Conservation (phyloP, 2,888 invertebrate genomes). For the Mamestra brassicae region DNA sequence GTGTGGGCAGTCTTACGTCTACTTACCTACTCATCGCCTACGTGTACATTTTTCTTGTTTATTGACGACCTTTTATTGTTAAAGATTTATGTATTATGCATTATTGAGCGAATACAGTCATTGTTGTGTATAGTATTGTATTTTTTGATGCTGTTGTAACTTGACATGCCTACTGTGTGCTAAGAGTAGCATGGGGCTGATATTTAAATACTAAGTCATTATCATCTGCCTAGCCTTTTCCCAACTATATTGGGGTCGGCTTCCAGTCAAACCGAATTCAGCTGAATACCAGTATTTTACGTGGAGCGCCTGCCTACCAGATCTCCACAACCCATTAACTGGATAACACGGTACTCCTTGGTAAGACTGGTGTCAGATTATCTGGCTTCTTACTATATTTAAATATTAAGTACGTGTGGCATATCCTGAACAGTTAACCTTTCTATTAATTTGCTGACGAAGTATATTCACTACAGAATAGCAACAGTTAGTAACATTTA, state of each 20-base stretch:
- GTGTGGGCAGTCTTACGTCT: constrained; percentile 49
- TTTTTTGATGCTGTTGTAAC: not conserved
- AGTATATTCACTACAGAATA: not conserved
- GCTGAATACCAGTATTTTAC: too few species aligned
- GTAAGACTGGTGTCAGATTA: too few species aligned
- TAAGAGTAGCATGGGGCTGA: too few species aligned
- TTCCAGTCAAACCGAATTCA: too few species aligned
- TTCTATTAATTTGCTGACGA: too few species aligned
- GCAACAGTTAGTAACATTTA: not conserved
- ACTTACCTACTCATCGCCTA: constrained; percentile 56
- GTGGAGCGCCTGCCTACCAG: too few species aligned
- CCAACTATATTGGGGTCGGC: too few species aligned
- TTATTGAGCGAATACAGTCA: constrained; percentile 10
- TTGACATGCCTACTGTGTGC: not conserved
- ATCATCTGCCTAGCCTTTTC: too few species aligned
- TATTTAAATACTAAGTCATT: too few species aligned
- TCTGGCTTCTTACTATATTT: not conserved
- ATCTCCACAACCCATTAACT: too few species aligned
- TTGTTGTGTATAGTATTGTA: not conserved
- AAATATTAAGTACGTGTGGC: not conserved
- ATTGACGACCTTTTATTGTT: constrained; percentile 50
- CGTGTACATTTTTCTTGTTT: constrained; percentile 53
- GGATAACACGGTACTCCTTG: too few species aligned
- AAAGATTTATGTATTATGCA: constrained; percentile 50
- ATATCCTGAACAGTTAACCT: too few species aligned